Evolutionary conservation across 2,888 invertebrate species (phyloP).

Genomic region (Hyles lineata): DNA sequence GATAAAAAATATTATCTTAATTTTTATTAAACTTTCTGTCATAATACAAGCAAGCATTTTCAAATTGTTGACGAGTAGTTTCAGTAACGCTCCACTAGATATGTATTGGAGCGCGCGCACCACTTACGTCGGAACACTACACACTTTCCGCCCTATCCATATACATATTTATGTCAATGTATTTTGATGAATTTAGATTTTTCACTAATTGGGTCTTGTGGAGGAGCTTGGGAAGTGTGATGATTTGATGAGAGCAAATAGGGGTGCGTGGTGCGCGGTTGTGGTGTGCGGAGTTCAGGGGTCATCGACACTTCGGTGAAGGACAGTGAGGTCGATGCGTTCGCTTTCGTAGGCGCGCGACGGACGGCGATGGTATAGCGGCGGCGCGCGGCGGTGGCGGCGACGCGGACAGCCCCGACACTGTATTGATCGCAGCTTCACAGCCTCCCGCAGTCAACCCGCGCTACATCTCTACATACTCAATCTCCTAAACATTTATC

Average conservation of each 20-base stretch:
- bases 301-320: slow-evolving; percentile 81
- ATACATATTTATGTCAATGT: no score
- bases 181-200: background rate
- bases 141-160: no score
- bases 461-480: slow-evolving; percentile 49
- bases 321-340: slow-evolving; percentile 81
- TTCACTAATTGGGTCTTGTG: slow-evolving; percentile 72
- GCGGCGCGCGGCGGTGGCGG: slow-evolving; percentile 49
- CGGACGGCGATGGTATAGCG: slow-evolving; percentile 42
- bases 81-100: no score
- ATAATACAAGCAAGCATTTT: no score
- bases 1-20: no score
- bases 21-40: no score
- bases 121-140: no score
- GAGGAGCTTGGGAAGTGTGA: slow-evolving; percentile 57
- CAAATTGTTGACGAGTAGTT: no score
- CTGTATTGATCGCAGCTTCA: slow-evolving; percentile 78
- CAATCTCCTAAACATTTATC: slow-evolving; percentile 49
- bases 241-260: slow-evolving; percentile 56
- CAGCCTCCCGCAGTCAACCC: slow-evolving; percentile 63
- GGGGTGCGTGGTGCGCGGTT: slow-evolving; percentile 50
- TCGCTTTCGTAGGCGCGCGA: slow-evolving; percentile 76
- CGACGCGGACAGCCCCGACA: slow-evolving; percentile 43
- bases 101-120: no score
- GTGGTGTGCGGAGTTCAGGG: slow-evolving; percentile 59